Conservation (phyloP, 2,888 invertebrate species). For the Laspeyria flexula region DNA sequence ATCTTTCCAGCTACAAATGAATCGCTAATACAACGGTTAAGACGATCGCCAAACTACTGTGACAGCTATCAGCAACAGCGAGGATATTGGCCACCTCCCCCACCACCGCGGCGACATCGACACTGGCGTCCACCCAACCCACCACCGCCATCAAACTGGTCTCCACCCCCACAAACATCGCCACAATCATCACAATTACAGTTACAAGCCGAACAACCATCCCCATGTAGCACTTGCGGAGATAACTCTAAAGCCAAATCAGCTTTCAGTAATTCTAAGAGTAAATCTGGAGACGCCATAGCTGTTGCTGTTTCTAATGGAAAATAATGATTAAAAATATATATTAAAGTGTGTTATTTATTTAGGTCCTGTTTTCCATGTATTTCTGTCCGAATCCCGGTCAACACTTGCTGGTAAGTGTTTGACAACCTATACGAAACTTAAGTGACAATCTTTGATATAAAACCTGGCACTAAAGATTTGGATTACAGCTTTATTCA, state of each 20-base stretch:
- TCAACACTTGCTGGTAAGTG: too few relatives aligned
- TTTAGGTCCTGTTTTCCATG: too few relatives aligned
- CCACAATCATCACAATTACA: slow-evolving; percentile 37
- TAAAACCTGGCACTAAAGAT: too few relatives aligned
- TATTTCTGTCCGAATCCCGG: too few relatives aligned
- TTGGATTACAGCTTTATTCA: too few relatives aligned
- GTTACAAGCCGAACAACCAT: slow-evolving; percentile 23
- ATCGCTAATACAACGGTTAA: slow-evolving; percentile 52
- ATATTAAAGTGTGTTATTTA: too few relatives aligned
- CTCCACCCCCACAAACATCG: slow-evolving; percentile 28
- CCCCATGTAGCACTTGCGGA: slow-evolving; percentile 26
- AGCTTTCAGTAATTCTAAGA: slow-evolving; percentile 62
- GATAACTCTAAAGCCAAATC: slow-evolving; percentile 19
- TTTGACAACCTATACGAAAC: too few relatives aligned
- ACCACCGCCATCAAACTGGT: slow-evolving; percentile 34
- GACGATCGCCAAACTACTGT: slow-evolving; percentile 60
- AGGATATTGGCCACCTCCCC: slow-evolving; percentile 29
- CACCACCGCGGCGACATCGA: slow-evolving; percentile 23
- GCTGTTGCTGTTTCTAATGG: slow-evolving; percentile 62
- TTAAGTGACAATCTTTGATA: too few relatives aligned
- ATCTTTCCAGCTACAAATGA: slow-evolving; percentile 54
- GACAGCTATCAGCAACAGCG: slow-evolving; percentile 33
- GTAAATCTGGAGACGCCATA: slow-evolving; percentile 58
- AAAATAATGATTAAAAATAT: slow-evolving; percentile 12
- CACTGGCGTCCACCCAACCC: slow-evolving; percentile 36